Evolutionary conservation across 2,888 invertebrate species (phyloP).

Genomic region (Panorpa germanica): DNA sequence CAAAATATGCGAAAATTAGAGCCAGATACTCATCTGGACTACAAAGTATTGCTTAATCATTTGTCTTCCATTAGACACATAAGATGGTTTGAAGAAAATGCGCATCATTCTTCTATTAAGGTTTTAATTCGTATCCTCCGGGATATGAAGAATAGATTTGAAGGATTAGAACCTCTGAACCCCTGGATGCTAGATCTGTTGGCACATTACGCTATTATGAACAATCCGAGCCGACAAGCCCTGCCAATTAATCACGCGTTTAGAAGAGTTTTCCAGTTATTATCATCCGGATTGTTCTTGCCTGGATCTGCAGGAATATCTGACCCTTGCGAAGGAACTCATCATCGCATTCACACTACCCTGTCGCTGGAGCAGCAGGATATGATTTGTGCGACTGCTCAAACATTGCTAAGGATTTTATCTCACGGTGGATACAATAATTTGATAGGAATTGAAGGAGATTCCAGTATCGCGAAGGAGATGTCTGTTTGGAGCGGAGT

Average conservation of each 20-base stretch:
- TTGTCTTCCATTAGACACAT: conserved; percentile 88
- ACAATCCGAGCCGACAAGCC: conserved; percentile 84
- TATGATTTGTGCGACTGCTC: conserved; percentile 81
- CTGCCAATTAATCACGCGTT: conserved; percentile 85
- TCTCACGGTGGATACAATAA: conserved; percentile 88
- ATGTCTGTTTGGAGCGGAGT: conserved; percentile 96
- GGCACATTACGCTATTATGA: conserved; percentile 92
- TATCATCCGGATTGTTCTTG: conserved; percentile 86
- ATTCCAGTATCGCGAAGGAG: conserved; percentile 41
- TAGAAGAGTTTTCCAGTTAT: conserved; percentile 70
- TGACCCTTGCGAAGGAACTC: conserved; percentile 87
- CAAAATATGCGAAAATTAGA: conserved; percentile 88
- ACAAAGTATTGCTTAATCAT: conserved; percentile 69
- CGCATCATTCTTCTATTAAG: conserved; percentile 91
- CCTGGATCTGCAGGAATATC: conserved; percentile 85
- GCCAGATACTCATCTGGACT: conserved; percentile 59
- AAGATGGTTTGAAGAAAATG: conserved; percentile 96
- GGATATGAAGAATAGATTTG: conserved; percentile 76
- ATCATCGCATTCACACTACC: conserved; percentile 74
- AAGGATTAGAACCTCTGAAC: conserved; percentile 76
- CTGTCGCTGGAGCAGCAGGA: conserved; percentile 87
- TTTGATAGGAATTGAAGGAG: conserved; percentile 48
- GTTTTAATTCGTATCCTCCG: conserved; percentile 84
- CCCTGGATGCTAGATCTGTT: conserved; percentile 95
- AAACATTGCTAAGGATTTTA: conserved; percentile 80